phyloP scores from a whole-genome alignment of 2,888 invertebrate species.

The Calliphora vomitoria region DNA sequence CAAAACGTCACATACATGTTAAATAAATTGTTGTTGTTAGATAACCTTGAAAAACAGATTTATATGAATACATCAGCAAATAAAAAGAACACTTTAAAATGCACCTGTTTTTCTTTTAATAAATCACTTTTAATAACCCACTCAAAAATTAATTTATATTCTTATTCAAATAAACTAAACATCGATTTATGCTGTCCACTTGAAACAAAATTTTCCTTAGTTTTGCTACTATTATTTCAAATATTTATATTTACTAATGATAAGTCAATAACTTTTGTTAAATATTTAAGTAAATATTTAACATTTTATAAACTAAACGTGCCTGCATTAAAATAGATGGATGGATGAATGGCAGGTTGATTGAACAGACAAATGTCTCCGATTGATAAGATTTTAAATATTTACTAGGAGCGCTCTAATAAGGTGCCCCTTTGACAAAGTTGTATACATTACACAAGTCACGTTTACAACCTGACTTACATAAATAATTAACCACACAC shows the following conservation, averaged over 20 bases:
- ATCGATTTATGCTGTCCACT: neutral
- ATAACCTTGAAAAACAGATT: no score
- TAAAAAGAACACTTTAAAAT: no score
- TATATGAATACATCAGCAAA: no score
- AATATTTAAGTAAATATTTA: conserved; percentile 16
- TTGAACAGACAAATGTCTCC: neutral
- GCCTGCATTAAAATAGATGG: neutral
- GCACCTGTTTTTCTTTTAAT: no score
- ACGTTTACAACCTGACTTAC: conserved; percentile 47
- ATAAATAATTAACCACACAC: conserved; percentile 32
- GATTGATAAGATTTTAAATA: conserved; percentile 29
- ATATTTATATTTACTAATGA: neutral
- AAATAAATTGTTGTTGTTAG: no score
- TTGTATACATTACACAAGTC: conserved; percentile 37
- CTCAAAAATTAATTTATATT: neutral
- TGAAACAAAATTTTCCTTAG: neutral
- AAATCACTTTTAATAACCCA: neutral
- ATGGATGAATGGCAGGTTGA: no score
- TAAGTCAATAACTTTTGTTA: conserved; percentile 1
- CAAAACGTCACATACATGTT: no score
- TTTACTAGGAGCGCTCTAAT: conserved; percentile 9
- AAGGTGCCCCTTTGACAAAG: neutral
- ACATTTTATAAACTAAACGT: conserved; percentile 9
- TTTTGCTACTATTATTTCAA: neutral
- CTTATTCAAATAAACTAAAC: neutral